Evolutionary conservation across 2,888 invertebrate species (phyloP).

Genomic region (Petrophora chlorosata): DNA sequence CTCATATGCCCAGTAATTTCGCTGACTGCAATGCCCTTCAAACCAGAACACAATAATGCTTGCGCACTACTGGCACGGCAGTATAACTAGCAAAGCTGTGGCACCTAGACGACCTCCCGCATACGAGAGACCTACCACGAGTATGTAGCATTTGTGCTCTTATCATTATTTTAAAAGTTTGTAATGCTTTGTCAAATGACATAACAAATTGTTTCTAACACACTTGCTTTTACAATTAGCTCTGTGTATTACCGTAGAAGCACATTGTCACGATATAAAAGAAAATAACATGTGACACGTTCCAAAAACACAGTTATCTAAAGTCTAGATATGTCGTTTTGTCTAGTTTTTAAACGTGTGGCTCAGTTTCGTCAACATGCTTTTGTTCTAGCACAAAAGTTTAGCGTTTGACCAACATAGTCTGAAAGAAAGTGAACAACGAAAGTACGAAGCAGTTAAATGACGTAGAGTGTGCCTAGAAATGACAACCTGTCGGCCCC

Average conservation of each 20-base stretch:
- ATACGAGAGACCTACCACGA: too few relatives aligned
- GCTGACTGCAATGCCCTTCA: too few relatives aligned
- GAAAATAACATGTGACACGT: constrained; percentile 19
- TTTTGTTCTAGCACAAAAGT: constrained; percentile 12
- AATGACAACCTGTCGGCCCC: too few relatives aligned
- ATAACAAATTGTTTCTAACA: background rate
- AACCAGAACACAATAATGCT: too few relatives aligned
- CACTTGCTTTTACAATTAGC: background rate
- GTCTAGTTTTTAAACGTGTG: constrained; percentile 4
- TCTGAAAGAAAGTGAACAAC: constrained; percentile 1
- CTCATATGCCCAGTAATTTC: too few relatives aligned
- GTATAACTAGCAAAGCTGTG: too few relatives aligned
- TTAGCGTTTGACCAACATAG: constrained; percentile 10
- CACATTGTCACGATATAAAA: constrained; percentile 8
- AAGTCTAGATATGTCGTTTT: constrained; percentile 8
- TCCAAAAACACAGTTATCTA: constrained; percentile 12
- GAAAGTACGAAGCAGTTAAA: background rate
- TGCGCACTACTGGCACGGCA: too few relatives aligned
- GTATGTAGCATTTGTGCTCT: too few relatives aligned
- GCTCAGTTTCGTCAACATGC: background rate
- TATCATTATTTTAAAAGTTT: too few relatives aligned
- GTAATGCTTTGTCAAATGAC: too few relatives aligned
- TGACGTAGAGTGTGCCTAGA: too few relatives aligned
- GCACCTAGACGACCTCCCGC: too few relatives aligned
- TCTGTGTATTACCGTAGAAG: background rate